These are phyloP conservation scores for Erinaceus europaeus DNA, from an alignment of 2,113 vertebrate genomes.

Conservation along the genomic window DNA sequence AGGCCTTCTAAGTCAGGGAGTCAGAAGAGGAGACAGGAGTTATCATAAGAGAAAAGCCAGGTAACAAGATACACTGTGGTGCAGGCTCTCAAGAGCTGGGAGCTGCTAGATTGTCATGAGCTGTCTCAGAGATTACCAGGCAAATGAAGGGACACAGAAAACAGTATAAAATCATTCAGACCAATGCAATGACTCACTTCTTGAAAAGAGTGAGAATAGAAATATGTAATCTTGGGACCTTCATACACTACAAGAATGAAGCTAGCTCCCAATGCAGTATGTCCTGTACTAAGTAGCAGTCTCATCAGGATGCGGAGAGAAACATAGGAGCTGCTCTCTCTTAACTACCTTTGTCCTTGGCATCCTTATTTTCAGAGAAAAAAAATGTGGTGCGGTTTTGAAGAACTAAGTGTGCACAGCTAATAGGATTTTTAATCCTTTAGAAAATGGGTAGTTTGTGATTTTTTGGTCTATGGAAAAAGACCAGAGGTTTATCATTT, in stretches of 20 bases:
- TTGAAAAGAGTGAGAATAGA: background rate
- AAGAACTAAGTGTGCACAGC: slow-evolving; percentile 21
- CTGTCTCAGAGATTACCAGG: background rate
- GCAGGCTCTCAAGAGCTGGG: background rate
- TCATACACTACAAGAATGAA: background rate
- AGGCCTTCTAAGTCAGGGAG: background rate
- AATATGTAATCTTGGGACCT: background rate
- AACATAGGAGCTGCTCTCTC: background rate
- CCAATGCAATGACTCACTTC: background rate
- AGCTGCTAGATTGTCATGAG: background rate
- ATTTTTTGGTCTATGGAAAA: slow-evolving; percentile 15
- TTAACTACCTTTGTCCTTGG: background rate
- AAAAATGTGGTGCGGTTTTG: slow-evolving; percentile 7
- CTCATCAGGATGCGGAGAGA: background rate
- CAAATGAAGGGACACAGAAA: background rate
- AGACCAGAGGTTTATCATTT: slow-evolving; percentile 15
- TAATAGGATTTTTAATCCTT: slow-evolving; percentile 38
- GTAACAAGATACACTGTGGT: background rate
- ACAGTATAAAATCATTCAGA: slow-evolving; percentile 1
- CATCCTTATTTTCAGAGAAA: background rate
- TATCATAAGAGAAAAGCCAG: background rate
- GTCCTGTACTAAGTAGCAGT: background rate
- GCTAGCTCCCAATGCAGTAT: background rate
- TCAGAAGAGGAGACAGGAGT: background rate
- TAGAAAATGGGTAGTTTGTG: slow-evolving; percentile 26